Conservation (phyloP, 2,113 vertebrate genomes). For the Neolamprologus longior region DNA sequence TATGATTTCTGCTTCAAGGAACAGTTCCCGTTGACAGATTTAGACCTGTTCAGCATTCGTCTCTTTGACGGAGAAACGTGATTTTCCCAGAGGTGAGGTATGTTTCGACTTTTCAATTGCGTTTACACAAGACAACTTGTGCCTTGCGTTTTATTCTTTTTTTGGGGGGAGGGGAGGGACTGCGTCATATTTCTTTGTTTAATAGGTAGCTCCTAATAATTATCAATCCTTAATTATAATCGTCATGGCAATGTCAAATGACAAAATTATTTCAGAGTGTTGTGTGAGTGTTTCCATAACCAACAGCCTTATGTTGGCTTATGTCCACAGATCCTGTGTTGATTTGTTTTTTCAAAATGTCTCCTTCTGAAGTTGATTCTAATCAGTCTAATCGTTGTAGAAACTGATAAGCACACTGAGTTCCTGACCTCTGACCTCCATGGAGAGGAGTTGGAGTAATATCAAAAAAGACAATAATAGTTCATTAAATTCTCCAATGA, state of each 20-base stretch:
- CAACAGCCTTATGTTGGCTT: fast-evolving
- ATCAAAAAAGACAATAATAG: neutral
- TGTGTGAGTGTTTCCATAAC: neutral
- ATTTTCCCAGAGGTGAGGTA: neutral
- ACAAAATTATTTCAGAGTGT: neutral
- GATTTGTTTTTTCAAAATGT: neutral
- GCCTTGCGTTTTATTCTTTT: neutral
- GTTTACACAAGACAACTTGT: neutral
- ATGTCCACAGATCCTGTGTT: neutral
- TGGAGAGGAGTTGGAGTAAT: neutral
- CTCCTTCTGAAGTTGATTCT: neutral
- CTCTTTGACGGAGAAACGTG: neutral
- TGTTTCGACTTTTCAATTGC: neutral
- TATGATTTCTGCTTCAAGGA: neutral
- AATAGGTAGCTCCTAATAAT: neutral
- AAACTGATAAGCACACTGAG: neutral
- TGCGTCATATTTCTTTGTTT: neutral
- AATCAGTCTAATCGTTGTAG: neutral
- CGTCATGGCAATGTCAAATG: neutral
- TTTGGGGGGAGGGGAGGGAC: fast-evolving
- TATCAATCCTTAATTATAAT: neutral
- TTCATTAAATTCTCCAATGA: neutral
- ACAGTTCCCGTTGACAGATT: fast-evolving
- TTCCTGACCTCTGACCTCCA: neutral
- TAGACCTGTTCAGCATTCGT: neutral